Percentiles rank a stretch among this genome's conserved stretches.
These are phyloP conservation scores for Callopanchax toddi DNA, from an alignment of 2,113 vertebrate genomes.

Conservation along the genomic window DNA sequence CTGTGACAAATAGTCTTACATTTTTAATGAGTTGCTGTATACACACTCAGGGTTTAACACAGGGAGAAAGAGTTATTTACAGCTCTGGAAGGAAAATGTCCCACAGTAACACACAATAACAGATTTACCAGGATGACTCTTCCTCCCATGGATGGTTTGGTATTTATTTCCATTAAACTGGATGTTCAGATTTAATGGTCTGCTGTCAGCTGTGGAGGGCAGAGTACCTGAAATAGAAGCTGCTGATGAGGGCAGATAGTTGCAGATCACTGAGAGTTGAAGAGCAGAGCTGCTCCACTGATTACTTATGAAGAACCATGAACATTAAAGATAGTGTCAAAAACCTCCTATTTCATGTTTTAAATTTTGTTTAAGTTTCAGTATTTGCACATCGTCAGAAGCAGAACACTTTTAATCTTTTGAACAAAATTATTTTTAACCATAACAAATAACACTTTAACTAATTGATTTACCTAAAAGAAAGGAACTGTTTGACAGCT, in stretches of 20 bases:
- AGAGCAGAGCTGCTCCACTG: neutral
- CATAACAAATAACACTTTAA: no score
- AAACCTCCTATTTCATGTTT: no score
- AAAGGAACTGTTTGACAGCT: no score
- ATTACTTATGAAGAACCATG: neutral
- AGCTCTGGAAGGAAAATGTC: neutral
- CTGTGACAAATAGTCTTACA: conserved; percentile 27
- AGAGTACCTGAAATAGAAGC: neutral
- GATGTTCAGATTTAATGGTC: neutral
- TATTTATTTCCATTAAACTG: neutral
- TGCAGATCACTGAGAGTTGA: neutral
- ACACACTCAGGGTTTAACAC: no score
- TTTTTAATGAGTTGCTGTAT: neutral
- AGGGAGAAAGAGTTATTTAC: no score
- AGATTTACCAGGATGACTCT: neutral
- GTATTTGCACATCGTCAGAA: no score
- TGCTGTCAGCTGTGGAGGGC: neutral
- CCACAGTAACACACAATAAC: neutral
- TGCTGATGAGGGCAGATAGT: neutral
- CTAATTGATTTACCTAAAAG: no score
- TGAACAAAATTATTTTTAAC: no score
- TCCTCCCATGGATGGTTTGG: neutral
- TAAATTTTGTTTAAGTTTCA: no score
- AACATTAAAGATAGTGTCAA: no score
- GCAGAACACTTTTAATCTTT: no score